Evolutionary conservation across 2,888 invertebrate genomes (phyloP), one percentile per base, ranked within the genome.

Genomic region (Platycheirus albimanus): DNA sequence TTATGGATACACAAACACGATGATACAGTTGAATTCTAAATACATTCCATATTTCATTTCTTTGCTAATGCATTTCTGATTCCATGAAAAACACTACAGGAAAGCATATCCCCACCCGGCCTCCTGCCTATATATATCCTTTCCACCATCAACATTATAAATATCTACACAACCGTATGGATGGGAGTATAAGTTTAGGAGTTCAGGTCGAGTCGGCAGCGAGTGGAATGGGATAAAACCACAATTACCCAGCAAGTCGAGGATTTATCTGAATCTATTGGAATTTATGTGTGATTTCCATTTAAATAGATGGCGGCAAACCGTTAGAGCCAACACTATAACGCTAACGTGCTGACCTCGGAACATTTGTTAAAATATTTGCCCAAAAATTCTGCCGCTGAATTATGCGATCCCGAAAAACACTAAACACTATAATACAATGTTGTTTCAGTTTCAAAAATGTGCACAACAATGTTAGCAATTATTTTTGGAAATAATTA

Each of bases 201-300:
- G n/a, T n/a, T n/a, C n/a, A n/a, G n/a, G n/a, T n/a, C n/a, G n/a
- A n/a, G n/a, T n/a, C n/a, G n/a, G n/a, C n/a, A n/a, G n/a, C n/a
- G 28, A 7, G 24, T 24, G 15, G 71, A 41, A 28, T 28, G 64
- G 28, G 54, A 41, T 33, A 8, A 43, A 43, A 43, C 61, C 45
- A 61, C 61, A 61, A 61, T 61, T 45, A 61, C 61, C 61, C 43
- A 30, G 6, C n/a, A 4, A 28, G 64, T n/a, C 11, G 13, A 38
- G 11, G 64, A 77, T 77, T 70, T 77, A 78, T 78, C 64, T 24
- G 45, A 64, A 71, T 64, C 56, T 71, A 38, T 71, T n/a, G 71
- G 64, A 71, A 78, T 78, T 78, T 78, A 71, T 78, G 71, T 66
- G 24, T 58, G 71, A 66, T 71, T 71, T 78, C 78, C 78, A 78